Percentiles rank a stretch among this genome's conserved stretches.
These are phyloP conservation scores for Hesperophylax magnus DNA, from an alignment of 1,140 invertebrate species.

Conservation along the genomic window DNA sequence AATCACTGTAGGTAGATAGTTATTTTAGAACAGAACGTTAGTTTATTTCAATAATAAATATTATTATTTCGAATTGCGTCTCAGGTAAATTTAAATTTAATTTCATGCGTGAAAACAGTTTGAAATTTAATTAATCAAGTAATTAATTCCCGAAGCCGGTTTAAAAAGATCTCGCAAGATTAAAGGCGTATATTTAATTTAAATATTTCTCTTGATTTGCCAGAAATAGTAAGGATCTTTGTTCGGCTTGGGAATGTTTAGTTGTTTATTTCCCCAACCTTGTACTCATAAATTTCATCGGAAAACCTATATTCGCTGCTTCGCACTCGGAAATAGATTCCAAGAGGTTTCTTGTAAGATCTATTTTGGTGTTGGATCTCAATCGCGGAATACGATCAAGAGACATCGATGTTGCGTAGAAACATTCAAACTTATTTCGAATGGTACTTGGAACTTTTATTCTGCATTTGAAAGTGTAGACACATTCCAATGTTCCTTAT, in stretches of 20 bases:
- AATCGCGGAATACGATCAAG: conserved; percentile 12
- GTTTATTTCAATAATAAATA: background rate
- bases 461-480: background rate
- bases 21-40: background rate
- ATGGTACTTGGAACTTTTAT: background rate
- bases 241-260: background rate
- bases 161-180: background rate
- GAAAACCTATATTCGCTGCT: conserved; percentile 11
- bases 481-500: background rate
- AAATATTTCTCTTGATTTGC: background rate
- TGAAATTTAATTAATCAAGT: background rate
- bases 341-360: conserved; percentile 31
- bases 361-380: conserved; percentile 24
- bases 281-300: conserved; percentile 5
- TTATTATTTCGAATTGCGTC: conserved; percentile 23
- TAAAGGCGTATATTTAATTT: background rate
- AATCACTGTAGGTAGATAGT: background rate
- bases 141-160: background rate
- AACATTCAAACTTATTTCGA: background rate
- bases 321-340: conserved; percentile 15
- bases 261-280: conserved; percentile 29
- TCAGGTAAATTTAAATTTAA: background rate
- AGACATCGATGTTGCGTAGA: conserved; percentile 21
- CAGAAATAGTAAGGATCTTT: conserved; percentile 4
- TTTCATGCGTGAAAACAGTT: background rate